phyloP scores from a whole-genome alignment of 2,888 invertebrate genomes.

The Tenthredo amoena region DNA sequence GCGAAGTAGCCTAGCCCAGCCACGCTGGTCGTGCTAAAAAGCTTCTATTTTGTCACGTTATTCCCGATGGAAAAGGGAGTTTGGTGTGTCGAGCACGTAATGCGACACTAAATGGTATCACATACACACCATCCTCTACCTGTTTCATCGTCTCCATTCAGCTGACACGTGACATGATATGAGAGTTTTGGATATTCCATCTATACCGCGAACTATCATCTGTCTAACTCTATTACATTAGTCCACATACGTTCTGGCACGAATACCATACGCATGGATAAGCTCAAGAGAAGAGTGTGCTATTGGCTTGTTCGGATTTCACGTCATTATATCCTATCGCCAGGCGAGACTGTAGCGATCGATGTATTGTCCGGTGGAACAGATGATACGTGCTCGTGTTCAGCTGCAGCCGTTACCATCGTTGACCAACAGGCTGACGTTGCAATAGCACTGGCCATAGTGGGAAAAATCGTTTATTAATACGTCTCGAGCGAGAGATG shows the following conservation, averaged over 20 bases:
- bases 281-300: neutral
- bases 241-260: neutral
- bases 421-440: slow-evolving; percentile 31
- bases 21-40: neutral
- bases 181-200: slow-evolving; percentile 23
- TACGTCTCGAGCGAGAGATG: slow-evolving; percentile 8
- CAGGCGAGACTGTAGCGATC: neutral
- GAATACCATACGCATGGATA: neutral
- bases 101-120: neutral
- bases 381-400: slow-evolving; percentile 37
- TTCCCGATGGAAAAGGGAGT: slow-evolving; percentile 2
- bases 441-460: neutral
- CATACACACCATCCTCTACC: neutral
- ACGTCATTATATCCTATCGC: slow-evolving; percentile 20
- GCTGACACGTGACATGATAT: slow-evolving; percentile 31
- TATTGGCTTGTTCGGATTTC: neutral
- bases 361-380: slow-evolving; percentile 33
- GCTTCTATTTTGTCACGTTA: slow-evolving; percentile 20
- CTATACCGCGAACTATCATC: slow-evolving; percentile 13
- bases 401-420: slow-evolving; percentile 22
- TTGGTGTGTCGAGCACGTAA: slow-evolving; percentile 27
- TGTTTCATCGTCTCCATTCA: slow-evolving; percentile 5
- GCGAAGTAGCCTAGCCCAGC: neutral
- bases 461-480: slow-evolving; percentile 40
- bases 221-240: neutral